Percentiles rank a stretch among this genome's conserved stretches.
Conservation (phyloP, 2,888 invertebrate genomes). For the Tortricodes alternella region DNA sequence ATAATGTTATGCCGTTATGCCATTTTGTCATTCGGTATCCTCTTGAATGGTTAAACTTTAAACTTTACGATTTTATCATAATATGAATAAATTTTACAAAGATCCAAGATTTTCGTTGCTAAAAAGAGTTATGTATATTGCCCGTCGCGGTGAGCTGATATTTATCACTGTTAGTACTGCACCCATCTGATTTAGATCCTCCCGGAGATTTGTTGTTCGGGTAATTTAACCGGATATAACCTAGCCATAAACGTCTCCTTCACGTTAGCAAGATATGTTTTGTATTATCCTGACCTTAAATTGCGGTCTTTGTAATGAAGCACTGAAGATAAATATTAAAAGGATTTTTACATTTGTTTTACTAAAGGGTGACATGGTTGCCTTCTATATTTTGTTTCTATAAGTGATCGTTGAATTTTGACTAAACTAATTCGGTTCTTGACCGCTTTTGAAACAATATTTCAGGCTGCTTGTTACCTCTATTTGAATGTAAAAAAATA, state of each 20-base stretch:
- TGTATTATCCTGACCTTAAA: slow-evolving; percentile 13
- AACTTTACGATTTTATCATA: not conserved
- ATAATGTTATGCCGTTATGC: too few relatives aligned
- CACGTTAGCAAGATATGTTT: slow-evolving; percentile 19
- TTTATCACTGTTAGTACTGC: slow-evolving; percentile 58
- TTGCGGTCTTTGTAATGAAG: slow-evolving; percentile 6
- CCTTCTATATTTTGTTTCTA: not conserved
- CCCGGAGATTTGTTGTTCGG: slow-evolving; percentile 49
- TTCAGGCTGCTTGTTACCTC: too few relatives aligned
- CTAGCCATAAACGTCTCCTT: slow-evolving; percentile 20
- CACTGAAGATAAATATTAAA: not conserved
- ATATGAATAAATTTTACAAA: not conserved
- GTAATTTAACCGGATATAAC: slow-evolving; percentile 38
- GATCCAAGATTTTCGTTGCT: slow-evolving; percentile 48
- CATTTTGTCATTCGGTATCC: too few relatives aligned
- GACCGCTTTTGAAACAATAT: too few relatives aligned
- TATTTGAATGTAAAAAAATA: too few relatives aligned
- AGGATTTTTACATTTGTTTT: not conserved
- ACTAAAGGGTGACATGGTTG: not conserved
- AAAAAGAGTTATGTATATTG: slow-evolving; percentile 62
- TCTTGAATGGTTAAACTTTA: not conserved
- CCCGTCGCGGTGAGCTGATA: slow-evolving; percentile 52
- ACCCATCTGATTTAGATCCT: slow-evolving; percentile 54
- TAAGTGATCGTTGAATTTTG: too few relatives aligned
- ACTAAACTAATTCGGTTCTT: too few relatives aligned